Evolutionary conservation across 2,113 vertebrate species (phyloP), one percentile per base, ranked within the genome.

Genomic region (Danionella cerebrum): DNA sequence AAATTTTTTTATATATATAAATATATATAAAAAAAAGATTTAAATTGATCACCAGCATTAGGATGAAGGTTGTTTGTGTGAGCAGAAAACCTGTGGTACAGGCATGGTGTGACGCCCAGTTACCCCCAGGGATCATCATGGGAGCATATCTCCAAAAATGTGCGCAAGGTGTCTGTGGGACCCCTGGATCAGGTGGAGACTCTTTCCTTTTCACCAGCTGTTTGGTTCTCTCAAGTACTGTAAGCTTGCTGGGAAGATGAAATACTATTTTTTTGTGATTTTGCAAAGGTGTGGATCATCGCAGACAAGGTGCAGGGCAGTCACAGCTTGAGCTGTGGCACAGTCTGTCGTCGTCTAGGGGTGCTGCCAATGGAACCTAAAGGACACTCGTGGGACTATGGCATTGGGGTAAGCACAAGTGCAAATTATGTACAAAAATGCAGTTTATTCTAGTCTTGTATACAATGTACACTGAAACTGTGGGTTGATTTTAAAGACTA

Each of bases 251-350:
- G 3, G 42, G 12, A 5, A 5, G 14, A 6, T 63, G 22, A 48
- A 64, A 60, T 29, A 25, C 11, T 44, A 29, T 27, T 13, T 52
- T 59, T 38, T 14, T 13, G 13, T 31, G 5, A 25, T 69, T 45
- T 39, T 47, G 21, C 51, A 24, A 42, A 98, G 96, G 90, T 98
- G 75, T 99, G 96, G 96, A 92, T 98, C 76, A 94, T 98, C n/a
- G 96, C 95, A 25, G 89, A 95, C 82, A 97, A 95, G 70, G 95
- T 99, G 10, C 95, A 98, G 78, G 96, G 96, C 47, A 98, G 92
- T 68, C 96, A 90, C 41, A 87, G 95, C 64, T 79, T 98, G 84
- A 99, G 96, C 84, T 92, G 90, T 21, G 96, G 96, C 3, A 98
- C 95, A 0, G 93, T 97, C 48, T 99, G 96, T 53, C 94, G 87